Base-by-base conservation (phyloP, 2,113 vertebrate species). In the Dermatemys mawii region DNA sequence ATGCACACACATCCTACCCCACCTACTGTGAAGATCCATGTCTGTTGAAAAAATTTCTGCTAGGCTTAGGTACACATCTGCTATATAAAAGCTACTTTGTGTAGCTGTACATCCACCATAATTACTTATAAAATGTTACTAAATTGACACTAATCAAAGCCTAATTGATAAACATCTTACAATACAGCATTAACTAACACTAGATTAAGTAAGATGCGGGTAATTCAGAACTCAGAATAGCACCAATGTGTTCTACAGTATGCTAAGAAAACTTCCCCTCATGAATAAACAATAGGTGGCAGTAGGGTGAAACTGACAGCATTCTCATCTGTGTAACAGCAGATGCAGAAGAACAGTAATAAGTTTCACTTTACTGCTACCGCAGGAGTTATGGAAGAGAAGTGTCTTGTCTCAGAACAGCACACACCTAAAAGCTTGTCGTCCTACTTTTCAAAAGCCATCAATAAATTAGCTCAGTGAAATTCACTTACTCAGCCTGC, bases 1-100 rank as follows among this genome's bases (percentile, higher is more conserved):
- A 5, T 3, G 7, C 14, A 6, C 38, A 73, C 38, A 41, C 32
- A 32, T 29, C 29, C 57, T 11, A 73, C 73, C 73, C 38, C 80
- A 88, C 32, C 11, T 54, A 85, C 46, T 51, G 89, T n/a, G 80
- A 82, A 96, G 95, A 93, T 87, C 51, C 82, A 90, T 35, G 93
- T 87, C 53, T 89, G 93, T 3, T 87, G 80, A 93, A 88, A 86
- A 83, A 93, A 81, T 89, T 92, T 93, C 86, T 49, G 81, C 84
- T 91, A 96, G 91, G 85, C n/a, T 50, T 78, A 32, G 8, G 24
- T 53, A 91, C 63, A 53, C 81, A 84, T 60, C 73, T 83, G 50
- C 50, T 41, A 57, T 49, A 82, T 90, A 12, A 53, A 48, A 91
- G 79, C 11, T 83, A 89, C 78, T 50, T 11, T 46, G 92, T 88